Base-by-base conservation (phyloP, 2,113 vertebrate genomes). In the Oenanthe melanoleuca region DNA sequence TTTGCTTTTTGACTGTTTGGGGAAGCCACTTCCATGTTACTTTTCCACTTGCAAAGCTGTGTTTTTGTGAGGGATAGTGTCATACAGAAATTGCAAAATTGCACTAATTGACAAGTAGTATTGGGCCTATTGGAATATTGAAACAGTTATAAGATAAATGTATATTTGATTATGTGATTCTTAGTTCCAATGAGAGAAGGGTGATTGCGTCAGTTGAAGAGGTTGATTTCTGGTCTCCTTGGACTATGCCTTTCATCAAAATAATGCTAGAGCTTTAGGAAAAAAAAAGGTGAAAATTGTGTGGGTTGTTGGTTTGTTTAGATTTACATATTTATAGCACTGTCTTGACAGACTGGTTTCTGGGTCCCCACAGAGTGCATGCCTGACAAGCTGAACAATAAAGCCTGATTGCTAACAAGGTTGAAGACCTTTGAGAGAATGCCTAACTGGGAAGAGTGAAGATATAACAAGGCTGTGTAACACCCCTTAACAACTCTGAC, bases 321-420 rank as follows among this genome's bases (percentile, higher is more conserved):
- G n/a, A 84, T 91, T 70, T 93, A 52, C 60, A 74, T 95, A 84
- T 91, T 94, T 80, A 61, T 89, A 53, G 22, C 6, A 3, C 50
- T 80, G 50, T 73, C 92, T 89, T 92, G 71, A 82, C 50, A 86
- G 80, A 45, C 70, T 86, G 61, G 26, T 86, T 94, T 86, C 57
- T 95, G 34, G 59, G n/a, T 94, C 75, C 50, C 80, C 50, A 50
- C 66, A 52, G 84, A 80, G 31, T 56, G 19, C 45, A 73, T 60
- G 40, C 37, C 45, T 91, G 77, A 77, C 31, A 94, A 77, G 60
- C 31, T 56, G 84, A 95, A 83, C 87, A 77, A 40, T 91, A 65
- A 91, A 65, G 17, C 77, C 59, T 73, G 70, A 57, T 89, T 84
- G 40, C 80, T 91, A 77, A 77, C 59, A 49, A 94, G n/a, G 59